Evolutionary conservation across 2,888 invertebrate genomes (phyloP).

Genomic region (Machimus rusticus): DNA sequence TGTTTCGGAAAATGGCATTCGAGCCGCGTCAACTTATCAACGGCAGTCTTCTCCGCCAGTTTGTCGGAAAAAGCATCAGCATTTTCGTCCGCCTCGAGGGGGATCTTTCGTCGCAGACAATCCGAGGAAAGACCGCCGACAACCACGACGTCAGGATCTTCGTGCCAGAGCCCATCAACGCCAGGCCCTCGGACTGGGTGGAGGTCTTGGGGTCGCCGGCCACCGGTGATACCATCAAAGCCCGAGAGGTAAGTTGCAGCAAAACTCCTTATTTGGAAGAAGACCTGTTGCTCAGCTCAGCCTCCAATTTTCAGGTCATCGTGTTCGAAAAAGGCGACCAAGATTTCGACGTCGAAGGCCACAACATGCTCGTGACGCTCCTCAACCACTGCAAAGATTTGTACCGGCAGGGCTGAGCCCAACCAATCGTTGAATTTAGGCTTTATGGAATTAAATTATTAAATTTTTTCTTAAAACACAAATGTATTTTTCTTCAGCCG

Average conservation of each 20-base stretch:
- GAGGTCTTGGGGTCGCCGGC: slow-evolving; percentile 58
- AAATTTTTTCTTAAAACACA: not conserved
- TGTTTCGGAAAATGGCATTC: slow-evolving; percentile 54
- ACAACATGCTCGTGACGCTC: slow-evolving; percentile 59
- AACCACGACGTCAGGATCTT: slow-evolving; percentile 53
- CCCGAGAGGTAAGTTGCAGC: slow-evolving; percentile 54
- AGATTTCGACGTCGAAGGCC: slow-evolving; percentile 58
- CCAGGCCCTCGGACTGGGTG: slow-evolving; percentile 56
- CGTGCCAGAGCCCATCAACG: slow-evolving; percentile 53
- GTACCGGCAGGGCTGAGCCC: slow-evolving; percentile 47
- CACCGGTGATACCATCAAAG: slow-evolving; percentile 54
- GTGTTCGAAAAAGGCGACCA: slow-evolving; percentile 56
- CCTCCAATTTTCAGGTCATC: slow-evolving; percentile 53
- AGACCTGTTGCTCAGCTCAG: not conserved
- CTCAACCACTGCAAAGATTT: slow-evolving; percentile 55
- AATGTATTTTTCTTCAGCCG: not conserved
- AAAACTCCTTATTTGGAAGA: not conserved
- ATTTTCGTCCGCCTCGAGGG: slow-evolving; percentile 57
- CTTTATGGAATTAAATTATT: not conserved
- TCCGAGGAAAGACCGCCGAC: slow-evolving; percentile 56
- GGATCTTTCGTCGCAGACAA: slow-evolving; percentile 52
- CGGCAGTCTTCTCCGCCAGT: slow-evolving; percentile 56
- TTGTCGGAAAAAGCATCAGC: slow-evolving; percentile 56
- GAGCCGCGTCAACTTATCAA: slow-evolving; percentile 57
- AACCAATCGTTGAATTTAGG: not conserved